Evolutionary conservation across 2,888 invertebrate genomes (phyloP).

Genomic region (Catocala fraxini): DNA sequence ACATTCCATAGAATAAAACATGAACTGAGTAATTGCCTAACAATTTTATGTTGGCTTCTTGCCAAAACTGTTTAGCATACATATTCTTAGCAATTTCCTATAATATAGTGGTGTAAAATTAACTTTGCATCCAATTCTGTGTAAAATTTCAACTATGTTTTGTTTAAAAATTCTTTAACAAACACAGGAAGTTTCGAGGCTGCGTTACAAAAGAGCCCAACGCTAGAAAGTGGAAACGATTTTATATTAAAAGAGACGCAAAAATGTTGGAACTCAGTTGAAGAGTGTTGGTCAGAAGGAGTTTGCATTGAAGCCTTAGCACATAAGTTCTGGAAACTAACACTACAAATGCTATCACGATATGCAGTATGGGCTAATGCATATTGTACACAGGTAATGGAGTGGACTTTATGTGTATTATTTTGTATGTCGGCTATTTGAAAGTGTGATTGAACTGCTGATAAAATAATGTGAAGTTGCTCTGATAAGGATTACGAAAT

Average conservation of each 20-base stretch:
- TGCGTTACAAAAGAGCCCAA: conserved; percentile 68
- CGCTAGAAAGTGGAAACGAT: conserved; percentile 65
- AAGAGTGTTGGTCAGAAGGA: conserved; percentile 92
- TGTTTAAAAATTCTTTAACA: conserved; percentile 32
- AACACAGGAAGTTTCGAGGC: conserved; percentile 78
- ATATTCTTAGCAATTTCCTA: not conserved
- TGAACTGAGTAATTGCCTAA: not conserved
- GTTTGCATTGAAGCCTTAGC: conserved; percentile 93
- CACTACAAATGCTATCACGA: conserved; percentile 93
- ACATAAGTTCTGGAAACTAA: conserved; percentile 96
- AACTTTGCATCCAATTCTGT: no score
- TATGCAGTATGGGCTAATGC: conserved; percentile 91
- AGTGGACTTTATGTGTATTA: conserved; percentile 10
- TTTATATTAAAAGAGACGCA: conserved; percentile 83
- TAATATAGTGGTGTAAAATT: no score
- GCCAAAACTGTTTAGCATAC: no score
- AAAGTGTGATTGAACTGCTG: conserved; percentile 28
- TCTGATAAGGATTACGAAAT: conserved; percentile 42
- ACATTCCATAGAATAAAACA: not conserved
- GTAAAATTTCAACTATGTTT: conserved; percentile 24
- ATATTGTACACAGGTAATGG: conserved; percentile 75
- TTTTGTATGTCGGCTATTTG: conserved; percentile 17
- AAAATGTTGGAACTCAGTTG: conserved; percentile 80
- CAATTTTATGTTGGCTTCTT: not conserved
- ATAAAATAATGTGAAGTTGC: conserved; percentile 26